Percentiles rank a stretch among this genome's conserved stretches.
These are phyloP conservation scores for Crematogaster levior DNA, from an alignment of 2,888 invertebrate genomes.

Conservation along the genomic window DNA sequence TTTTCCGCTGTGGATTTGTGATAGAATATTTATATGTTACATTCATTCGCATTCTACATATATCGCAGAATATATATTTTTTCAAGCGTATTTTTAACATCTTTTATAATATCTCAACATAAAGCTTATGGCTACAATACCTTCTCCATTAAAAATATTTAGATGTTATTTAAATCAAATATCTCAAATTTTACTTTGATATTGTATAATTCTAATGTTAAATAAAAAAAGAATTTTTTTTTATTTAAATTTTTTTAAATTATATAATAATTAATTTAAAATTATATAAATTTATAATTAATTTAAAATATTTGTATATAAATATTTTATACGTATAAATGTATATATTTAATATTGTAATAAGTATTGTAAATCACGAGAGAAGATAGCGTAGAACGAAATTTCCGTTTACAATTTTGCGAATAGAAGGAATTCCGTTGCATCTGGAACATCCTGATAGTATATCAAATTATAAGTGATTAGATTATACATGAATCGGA, in stretches of 20 bases:
- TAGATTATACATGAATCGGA: conserved; percentile 16
- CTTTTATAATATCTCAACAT: background rate
- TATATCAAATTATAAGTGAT: conserved; percentile 4
- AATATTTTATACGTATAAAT: background rate
- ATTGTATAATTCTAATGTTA: background rate
- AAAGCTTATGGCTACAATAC: background rate
- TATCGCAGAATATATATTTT: background rate
- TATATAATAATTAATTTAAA: background rate
- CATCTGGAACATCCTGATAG: background rate
- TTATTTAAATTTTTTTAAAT: background rate
- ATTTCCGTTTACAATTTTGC: background rate
- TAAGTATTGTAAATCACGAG: background rate
- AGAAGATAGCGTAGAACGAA: background rate
- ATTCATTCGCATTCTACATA: background rate
- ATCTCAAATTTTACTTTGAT: no score
- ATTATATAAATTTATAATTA: background rate
- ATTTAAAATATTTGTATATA: background rate
- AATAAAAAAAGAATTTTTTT: no score
- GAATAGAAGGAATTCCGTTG: background rate
- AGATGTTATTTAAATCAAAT: background rate
- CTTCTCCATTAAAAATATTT: background rate
- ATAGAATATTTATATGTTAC: conserved; percentile 28
- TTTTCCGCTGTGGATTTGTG: conserved; percentile 33
- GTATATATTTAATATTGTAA: background rate
- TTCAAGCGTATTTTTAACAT: background rate